phyloP scores from a whole-genome alignment of 2,888 invertebrate species.

The Ormyrus rosae region DNA sequence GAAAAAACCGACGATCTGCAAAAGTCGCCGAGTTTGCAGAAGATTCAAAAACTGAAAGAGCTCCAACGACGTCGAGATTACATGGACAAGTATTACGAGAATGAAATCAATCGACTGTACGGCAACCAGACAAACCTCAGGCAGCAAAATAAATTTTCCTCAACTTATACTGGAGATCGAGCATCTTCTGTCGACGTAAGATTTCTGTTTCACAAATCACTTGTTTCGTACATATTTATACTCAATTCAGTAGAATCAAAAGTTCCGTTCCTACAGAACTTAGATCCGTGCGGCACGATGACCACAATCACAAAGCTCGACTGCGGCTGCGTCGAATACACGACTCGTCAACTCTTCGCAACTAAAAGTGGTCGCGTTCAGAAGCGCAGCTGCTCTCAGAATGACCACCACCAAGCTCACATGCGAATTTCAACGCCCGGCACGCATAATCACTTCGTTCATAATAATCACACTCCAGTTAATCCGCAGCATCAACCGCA shows the following conservation, averaged over 20 bases:
- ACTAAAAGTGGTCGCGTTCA: slow-evolving; percentile 59
- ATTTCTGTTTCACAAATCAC: too few relatives aligned
- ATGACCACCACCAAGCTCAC: slow-evolving; percentile 58
- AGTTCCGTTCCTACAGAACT: slow-evolving; percentile 50
- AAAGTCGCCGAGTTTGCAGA: slow-evolving; percentile 58
- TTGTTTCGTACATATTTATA: neutral
- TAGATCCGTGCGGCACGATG: slow-evolving; percentile 66
- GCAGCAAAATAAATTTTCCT: neutral
- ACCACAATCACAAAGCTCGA: slow-evolving; percentile 65
- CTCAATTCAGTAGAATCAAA: neutral
- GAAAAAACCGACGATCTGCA: slow-evolving; percentile 49
- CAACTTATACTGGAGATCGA: neutral
- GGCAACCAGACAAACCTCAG: slow-evolving; percentile 57
- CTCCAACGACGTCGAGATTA: slow-evolving; percentile 64
- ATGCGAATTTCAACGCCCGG: slow-evolving; percentile 60
- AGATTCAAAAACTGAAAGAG: slow-evolving; percentile 62
- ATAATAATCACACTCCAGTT: too few relatives aligned
- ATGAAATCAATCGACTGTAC: slow-evolving; percentile 64
- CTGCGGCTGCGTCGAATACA: slow-evolving; percentile 66
- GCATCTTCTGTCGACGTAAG: neutral
- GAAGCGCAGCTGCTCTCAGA: slow-evolving; percentile 60
- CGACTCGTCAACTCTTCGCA: slow-evolving; percentile 65
- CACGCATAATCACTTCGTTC: slow-evolving; percentile 31
- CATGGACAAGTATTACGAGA: slow-evolving; percentile 64
- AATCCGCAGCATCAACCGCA: too few relatives aligned